Conservation (phyloP, 2,888 invertebrate genomes). For the Ethmia dodecea region DNA sequence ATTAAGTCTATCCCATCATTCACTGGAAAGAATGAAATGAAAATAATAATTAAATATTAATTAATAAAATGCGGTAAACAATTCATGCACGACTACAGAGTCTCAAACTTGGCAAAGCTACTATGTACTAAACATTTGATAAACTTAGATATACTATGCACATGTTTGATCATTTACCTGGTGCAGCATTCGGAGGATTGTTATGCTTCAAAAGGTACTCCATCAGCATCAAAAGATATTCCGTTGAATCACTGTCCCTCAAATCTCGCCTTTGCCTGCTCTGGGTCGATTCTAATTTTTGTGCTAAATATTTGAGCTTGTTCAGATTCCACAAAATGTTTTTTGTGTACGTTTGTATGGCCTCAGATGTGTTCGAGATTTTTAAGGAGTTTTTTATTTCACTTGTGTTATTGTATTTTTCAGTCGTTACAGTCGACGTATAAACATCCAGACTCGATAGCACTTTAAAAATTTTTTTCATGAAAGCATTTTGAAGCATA, state of each 20-base stretch:
- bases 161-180: constrained; percentile 33
- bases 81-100: too few relatives aligned
- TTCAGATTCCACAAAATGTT: constrained; percentile 51
- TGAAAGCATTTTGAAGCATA: constrained; percentile 47
- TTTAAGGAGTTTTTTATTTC: constrained; percentile 4
- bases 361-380: constrained; percentile 19
- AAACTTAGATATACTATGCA: background rate
- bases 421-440: constrained; percentile 28
- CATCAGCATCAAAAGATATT: constrained; percentile 55
- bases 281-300: constrained; percentile 29
- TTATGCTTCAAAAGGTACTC: constrained; percentile 51
- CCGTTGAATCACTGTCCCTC: constrained; percentile 40
- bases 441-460: constrained; percentile 17
- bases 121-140: too few relatives aligned
- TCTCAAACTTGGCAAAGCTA: too few relatives aligned
- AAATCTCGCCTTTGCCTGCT: constrained; percentile 36
- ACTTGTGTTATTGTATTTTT: constrained; percentile 10
- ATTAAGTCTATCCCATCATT: constrained; percentile 58
- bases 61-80: too few relatives aligned
- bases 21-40: constrained; percentile 31
- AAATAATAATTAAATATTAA: constrained; percentile 1
- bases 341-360: constrained; percentile 38
- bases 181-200: constrained; percentile 30
- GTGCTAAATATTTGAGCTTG: constrained; percentile 42
- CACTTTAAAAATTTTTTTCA: constrained; percentile 43